Base-by-base conservation (phyloP, 2,888 invertebrate genomes). In the Erpobdella octoculata region DNA sequence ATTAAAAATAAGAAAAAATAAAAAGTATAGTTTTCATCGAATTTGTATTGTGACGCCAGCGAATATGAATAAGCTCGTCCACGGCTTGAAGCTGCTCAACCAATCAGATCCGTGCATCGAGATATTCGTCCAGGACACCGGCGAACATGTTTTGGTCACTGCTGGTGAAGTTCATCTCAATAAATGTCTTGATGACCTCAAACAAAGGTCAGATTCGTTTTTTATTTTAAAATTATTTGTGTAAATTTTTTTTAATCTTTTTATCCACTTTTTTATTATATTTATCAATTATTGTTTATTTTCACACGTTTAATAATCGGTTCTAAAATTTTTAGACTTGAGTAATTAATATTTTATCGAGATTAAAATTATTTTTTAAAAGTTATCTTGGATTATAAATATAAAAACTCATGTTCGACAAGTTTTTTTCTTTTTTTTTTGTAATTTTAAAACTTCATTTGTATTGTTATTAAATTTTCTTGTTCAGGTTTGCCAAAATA, bases 161-260 rank as follows among this genome's bases (percentile, higher is more conserved):
- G 91, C 96, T 1, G 98, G 98, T 0, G 95, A 98, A 85, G 91
- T 98, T 1, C 98, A 98, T 84, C 86, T 98, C 70, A 92, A 96
- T 81, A 89, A 94, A 80, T 98, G 98, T 84, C 85, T 98, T 5
- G 91, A 92, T 80, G 98, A 98, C 85, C 86, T 98, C 70, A 89
- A 87, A 75, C 87, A 87, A 76, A 83, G 85, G 84, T 86, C 72
- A 76, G 74, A 71, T 41, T n/a, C n/a, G n/a, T n/a, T n/a, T n/a
- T n/a, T n/a, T n/a, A n/a, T n/a, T n/a, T n/a, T n/a, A n/a, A n/a
- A 18, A 12, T 41, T 12, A 41, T 41, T 12, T 41, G 12, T 41
- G 46, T 41, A 41, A 12, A 18, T 41, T 41, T 41, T 41, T 12
- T 41, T 41, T 41, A 18, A 18, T 12, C 12, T 18, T 12, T 12